Percentiles rank a stretch among this genome's conserved stretches.
Conservation (phyloP, 1,140 invertebrate species). For the Venturia canescens region DNA sequence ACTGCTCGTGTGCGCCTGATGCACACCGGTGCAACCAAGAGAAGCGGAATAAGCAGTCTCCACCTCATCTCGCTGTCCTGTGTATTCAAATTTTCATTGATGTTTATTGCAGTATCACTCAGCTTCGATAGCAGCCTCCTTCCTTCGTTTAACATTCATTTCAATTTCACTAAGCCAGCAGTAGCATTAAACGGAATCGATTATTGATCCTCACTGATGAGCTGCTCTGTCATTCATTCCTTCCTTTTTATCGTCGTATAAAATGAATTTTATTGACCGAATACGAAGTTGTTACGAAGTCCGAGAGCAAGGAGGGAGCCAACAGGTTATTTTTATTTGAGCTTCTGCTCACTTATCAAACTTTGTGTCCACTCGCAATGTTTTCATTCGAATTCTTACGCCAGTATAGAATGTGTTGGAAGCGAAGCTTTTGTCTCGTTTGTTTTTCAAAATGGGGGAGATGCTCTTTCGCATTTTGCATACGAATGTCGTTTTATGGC, state of each 20-base stretch:
- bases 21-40: constrained; percentile 24
- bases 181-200: neutral
- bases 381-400: no score
- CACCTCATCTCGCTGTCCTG: neutral
- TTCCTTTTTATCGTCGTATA: neutral
- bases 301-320: no score
- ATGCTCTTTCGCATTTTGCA: no score
- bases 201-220: neutral
- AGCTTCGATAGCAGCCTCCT: neutral
- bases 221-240: neutral
- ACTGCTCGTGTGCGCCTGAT: constrained; percentile 48
- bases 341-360: no score
- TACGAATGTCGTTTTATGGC: no score
- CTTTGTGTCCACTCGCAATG: no score
- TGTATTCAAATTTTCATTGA: constrained; percentile 3
- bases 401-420: no score
- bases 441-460: no score
- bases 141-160: neutral
- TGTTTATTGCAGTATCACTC: neutral
- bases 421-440: no score
- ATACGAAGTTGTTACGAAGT: no score
- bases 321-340: no score
- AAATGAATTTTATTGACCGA: no score
- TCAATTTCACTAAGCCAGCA: neutral
- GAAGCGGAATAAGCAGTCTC: constrained; percentile 13